Conservation (phyloP, 2,113 vertebrate genomes). For the Urocynchramus pylzowi region DNA sequence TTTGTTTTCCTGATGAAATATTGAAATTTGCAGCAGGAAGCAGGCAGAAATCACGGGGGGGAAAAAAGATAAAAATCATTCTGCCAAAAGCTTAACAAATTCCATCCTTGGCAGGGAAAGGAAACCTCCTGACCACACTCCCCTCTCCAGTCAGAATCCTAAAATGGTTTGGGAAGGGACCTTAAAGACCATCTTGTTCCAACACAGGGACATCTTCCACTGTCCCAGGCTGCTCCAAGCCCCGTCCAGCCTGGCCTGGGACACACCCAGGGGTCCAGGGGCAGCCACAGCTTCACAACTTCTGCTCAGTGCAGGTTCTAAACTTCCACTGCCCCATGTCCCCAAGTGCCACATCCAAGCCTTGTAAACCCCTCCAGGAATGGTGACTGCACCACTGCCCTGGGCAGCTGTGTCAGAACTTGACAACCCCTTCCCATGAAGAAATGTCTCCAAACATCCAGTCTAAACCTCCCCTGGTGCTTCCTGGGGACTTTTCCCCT, state of each 20-base stretch:
- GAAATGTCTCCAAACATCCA: neutral
- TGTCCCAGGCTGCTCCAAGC: neutral
- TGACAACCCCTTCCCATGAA: neutral
- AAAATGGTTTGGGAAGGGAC: neutral
- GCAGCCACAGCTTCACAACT: neutral
- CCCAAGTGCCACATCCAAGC: neutral
- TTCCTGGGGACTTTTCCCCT: accelerated
- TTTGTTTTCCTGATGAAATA: neutral
- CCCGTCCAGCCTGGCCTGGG: neutral
- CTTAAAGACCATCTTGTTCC: neutral
- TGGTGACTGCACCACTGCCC: neutral
- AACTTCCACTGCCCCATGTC: neutral
- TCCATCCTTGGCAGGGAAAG: neutral
- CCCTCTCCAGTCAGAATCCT: neutral
- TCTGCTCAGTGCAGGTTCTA: neutral
- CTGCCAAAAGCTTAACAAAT: neutral
- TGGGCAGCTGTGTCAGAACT: neutral
- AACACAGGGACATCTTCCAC: neutral
- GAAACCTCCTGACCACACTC: neutral
- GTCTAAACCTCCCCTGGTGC: neutral
- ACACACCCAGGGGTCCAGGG: neutral
- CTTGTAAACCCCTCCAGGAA: neutral
- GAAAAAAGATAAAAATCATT: neutral
- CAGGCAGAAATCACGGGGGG: neutral
- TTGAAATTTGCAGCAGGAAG: neutral